These are phyloP conservation scores for Leuctra nigra DNA, from an alignment of 2,888 invertebrate species.

Conservation along the genomic window DNA sequence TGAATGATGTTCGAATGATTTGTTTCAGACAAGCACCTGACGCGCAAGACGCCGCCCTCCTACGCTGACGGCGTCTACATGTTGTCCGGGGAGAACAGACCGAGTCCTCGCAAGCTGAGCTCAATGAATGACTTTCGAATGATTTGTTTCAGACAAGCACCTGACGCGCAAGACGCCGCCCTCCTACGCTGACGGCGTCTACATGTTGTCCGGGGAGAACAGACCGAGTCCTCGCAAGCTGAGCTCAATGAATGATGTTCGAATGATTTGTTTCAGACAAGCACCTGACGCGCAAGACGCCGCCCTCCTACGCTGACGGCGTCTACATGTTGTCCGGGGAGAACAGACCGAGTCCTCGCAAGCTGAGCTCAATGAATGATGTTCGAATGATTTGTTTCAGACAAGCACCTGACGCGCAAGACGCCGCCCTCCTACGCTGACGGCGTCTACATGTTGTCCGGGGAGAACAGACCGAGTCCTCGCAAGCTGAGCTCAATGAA, in stretches of 20 bases:
- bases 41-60: slow-evolving; percentile 80
- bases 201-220: slow-evolving; percentile 87
- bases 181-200: slow-evolving; percentile 88
- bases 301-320: slow-evolving; percentile 86
- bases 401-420: slow-evolving; percentile 83
- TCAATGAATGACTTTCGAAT: too few relatives aligned
- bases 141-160: slow-evolving; percentile 70
- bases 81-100: slow-evolving; percentile 84
- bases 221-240: slow-evolving; percentile 84
- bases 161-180: slow-evolving; percentile 87
- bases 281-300: slow-evolving; percentile 83
- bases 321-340: slow-evolving; percentile 93
- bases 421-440: slow-evolving; percentile 86
- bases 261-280: slow-evolving; percentile 69
- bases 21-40: slow-evolving; percentile 74
- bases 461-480: slow-evolving; percentile 83
- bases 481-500: slow-evolving; percentile 81
- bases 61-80: slow-evolving; percentile 95
- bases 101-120: slow-evolving; percentile 85
- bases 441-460: slow-evolving; percentile 93
- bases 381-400: too few relatives aligned
- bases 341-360: slow-evolving; percentile 82
- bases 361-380: too few relatives aligned
- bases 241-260: too few relatives aligned
- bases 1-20: too few relatives aligned